Evolutionary conservation across 2,888 invertebrate genomes (phyloP), one percentile per base, ranked within the genome.

Genomic region (Lepidochrysops patricia): DNA sequence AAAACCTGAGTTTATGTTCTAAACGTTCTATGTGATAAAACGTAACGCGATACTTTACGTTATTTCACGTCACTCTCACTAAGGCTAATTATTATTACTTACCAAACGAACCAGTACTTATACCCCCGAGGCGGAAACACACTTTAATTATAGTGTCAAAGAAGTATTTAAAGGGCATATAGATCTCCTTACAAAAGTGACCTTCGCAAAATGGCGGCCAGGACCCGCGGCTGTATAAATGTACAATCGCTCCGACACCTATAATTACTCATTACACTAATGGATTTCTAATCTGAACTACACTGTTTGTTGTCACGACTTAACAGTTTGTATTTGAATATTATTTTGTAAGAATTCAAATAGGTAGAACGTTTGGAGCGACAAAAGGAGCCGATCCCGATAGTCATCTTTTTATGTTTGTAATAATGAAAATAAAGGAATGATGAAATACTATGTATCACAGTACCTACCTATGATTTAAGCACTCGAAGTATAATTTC

Each of bases 181-280:
- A 52, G 13, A 13, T 52, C 13, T 26, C 26, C 13, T 84, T 84
- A 78, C 79, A 74, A 75, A 78, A 79, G 63, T 68, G 79, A 70
- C 84, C 85, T 85, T 83, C 80, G 69, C 69, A 67, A 68, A 69
- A 60, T 54, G 54, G 57, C 49, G 62, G 68, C 67, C 66, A 70
- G 73, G 75, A 75, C 72, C 74, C 68, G 72, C 64, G 70, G 72
- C 71, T 67, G 68, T 67, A 71, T 77, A 73, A 75, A 71, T 67
- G 68, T 67, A 71, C 77, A 73, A 75, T 75, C 75, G 68, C 76
- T 73, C 68, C 72, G 72, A 69, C 71, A 65, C 67, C 75, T 76
- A 72, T 81, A 83, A 83, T 84, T 82, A 81, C 76, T 82, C 77
- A 82, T 80, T 80, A 84, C 69, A 67, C 72, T 83, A 84, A 85